A percentile compares a stretch with the other conserved stretches of the same genome.
Conservation (phyloP, 2,888 invertebrate species). For the Dendrolimus pini region DNA sequence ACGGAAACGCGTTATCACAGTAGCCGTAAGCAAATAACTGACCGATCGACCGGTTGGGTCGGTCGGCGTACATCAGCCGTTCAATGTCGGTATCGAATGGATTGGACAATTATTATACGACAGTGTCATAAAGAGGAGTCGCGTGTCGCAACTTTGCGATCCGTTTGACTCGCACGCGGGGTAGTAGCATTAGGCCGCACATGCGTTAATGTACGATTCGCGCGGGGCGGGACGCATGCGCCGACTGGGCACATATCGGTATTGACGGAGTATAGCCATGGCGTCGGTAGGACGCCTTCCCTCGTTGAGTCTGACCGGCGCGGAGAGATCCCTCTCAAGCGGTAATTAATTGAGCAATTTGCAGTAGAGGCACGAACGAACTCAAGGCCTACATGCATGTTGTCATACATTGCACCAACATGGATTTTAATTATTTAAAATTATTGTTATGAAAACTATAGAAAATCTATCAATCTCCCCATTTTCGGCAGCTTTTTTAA, state of each 20-base stretch:
- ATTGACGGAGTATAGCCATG: conserved; percentile 42
- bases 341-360: conserved; percentile 36
- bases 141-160: conserved; percentile 50
- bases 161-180: conserved; percentile 18
- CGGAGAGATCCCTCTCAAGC: conserved; percentile 24
- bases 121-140: conserved; percentile 54
- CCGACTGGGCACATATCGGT: conserved; percentile 24
- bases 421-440: too few species aligned
- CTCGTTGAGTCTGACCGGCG: conserved; percentile 28
- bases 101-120: conserved; percentile 71
- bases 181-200: conserved; percentile 27
- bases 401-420: background rate
- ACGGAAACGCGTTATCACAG: conserved; percentile 46
- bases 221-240: conserved; percentile 45
- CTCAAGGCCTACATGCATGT: conserved; percentile 21
- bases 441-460: too few species aligned
- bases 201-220: conserved; percentile 38
- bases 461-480: too few species aligned
- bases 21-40: conserved; percentile 63
- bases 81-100: conserved; percentile 74
- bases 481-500: too few species aligned
- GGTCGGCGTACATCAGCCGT: conserved; percentile 47
- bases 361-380: conserved; percentile 24
- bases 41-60: conserved; percentile 53
- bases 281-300: conserved; percentile 49